Conservation (phyloP, 2,888 invertebrate genomes). For the Leucania comma region DNA sequence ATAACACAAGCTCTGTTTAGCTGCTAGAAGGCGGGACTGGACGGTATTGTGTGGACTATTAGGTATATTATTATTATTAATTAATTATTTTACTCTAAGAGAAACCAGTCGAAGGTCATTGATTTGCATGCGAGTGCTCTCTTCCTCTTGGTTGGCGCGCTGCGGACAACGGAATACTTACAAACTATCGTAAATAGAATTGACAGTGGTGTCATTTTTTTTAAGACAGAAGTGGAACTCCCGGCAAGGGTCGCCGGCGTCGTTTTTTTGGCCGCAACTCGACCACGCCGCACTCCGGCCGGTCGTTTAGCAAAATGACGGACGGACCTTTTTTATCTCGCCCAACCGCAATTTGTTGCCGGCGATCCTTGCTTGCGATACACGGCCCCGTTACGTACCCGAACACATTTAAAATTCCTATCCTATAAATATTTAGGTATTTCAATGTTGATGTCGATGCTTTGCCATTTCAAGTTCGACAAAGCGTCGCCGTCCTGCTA, state of each 20-base stretch:
- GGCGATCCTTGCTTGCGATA: slow-evolving; percentile 86
- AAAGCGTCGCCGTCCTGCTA: slow-evolving; percentile 44
- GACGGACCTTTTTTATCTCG: slow-evolving; percentile 90
- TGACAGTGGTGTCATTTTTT: slow-evolving; percentile 82
- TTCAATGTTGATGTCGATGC: slow-evolving; percentile 73
- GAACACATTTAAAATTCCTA: slow-evolving; percentile 83
- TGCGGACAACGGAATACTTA: slow-evolving; percentile 60
- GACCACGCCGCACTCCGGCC: slow-evolving; percentile 75
- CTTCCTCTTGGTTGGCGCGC: slow-evolving; percentile 26
- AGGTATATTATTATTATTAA: too few species aligned
- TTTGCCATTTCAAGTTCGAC: slow-evolving; percentile 69
- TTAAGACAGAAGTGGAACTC: slow-evolving; percentile 73
- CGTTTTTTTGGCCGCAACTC: slow-evolving; percentile 79
- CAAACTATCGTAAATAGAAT: slow-evolving; percentile 79
- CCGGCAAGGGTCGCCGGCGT: slow-evolving; percentile 73
- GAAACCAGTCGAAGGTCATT: slow-evolving; percentile 4
- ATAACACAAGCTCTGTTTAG: too few species aligned
- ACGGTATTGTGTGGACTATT: too few species aligned
- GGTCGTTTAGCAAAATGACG: slow-evolving; percentile 89
- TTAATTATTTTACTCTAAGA: neutral
- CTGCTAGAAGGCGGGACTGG: too few species aligned
- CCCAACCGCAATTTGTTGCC: slow-evolving; percentile 89
- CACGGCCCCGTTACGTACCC: slow-evolving; percentile 75
- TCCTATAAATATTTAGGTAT: slow-evolving; percentile 81
- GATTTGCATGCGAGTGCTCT: slow-evolving; percentile 24